Base-by-base conservation (phyloP, 2,888 invertebrate genomes). In the Odontocolon sp. region DNA sequence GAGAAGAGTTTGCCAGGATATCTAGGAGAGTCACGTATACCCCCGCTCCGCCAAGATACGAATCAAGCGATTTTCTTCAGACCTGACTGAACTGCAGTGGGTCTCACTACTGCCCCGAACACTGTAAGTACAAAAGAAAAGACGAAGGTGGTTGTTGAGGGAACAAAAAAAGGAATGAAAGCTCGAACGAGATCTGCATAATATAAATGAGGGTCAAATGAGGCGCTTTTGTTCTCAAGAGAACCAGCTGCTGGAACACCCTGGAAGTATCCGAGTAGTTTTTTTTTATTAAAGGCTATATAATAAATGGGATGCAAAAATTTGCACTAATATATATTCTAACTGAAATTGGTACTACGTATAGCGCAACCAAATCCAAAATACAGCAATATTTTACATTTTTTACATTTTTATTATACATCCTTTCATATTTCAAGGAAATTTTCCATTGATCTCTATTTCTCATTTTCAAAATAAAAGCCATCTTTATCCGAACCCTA, bases 1-100 rank as follows among this genome's bases (percentile, higher is more conserved):
- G 47, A 52, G 31, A 68, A 59, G 47, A 54, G 57, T 63, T 67
- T 40, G 6, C n/a, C 61, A 50, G 23, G 11, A 59, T 47, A 18
- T 59, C 45, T 45, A 26, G 47, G 18, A 38, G 18, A 18, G 16
- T 1, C 14, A 54, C 26, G n/a, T n/a, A n/a, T n/a, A n/a, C n/a
- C n/a, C n/a, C 14, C 2, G 36, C 4, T 5, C 33, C 3, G n/a
- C 26, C 8, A 26, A 26, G 36, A 40, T 59, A 8, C 16, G 26
- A 45, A 40, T 28, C 56, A 14, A n/a, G 50, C 26, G 11, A 59
- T 40, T 54, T 45, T 45, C 23, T 18, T 18, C 14, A n/a, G 14
- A 50, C 50, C 50, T 50, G 50, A 14, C 28, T 14, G 11, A 3
- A 50, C 3, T n/a, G n/a, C n/a, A 6, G n/a, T 14, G 18, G 16